Percentiles rank a stretch among this genome's conserved stretches.
phyloP scores from a whole-genome alignment of 1,140 invertebrate species.

The Pseudomyrmex concolor region DNA sequence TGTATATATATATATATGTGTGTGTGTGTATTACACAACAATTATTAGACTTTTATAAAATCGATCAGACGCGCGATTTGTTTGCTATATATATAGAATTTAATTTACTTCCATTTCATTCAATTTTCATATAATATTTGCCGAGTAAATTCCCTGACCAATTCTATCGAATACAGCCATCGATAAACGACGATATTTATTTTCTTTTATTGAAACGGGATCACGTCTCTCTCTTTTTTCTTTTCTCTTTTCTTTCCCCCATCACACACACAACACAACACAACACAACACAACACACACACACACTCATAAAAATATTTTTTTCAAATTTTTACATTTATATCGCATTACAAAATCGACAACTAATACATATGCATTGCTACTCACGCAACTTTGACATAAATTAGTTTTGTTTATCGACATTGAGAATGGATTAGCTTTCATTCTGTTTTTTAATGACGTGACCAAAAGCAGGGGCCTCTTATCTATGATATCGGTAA shows the following conservation, averaged over 20 bases:
- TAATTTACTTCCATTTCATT: conserved; percentile 72
- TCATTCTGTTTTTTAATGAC: conserved; percentile 35
- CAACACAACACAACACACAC: too few relatives aligned
- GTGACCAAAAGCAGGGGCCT: conserved; percentile 1
- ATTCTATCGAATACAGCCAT: conserved; percentile 64
- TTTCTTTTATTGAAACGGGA: conserved; percentile 74
- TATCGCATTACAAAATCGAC: conserved; percentile 20
- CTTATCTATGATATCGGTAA: conserved; percentile 30
- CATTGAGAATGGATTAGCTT: conserved; percentile 13
- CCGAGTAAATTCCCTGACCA: conserved; percentile 68
- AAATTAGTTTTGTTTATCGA: background rate
- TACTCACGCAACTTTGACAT: conserved; percentile 28
- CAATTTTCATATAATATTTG: conserved; percentile 74
- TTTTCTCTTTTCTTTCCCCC: too few relatives aligned
- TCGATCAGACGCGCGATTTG: conserved; percentile 18
- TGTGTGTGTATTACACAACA: conserved; percentile 27
- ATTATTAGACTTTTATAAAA: conserved; percentile 52
- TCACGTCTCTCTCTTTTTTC: background rate
- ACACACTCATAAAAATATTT: conserved; percentile 44
- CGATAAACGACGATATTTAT: conserved; percentile 73
- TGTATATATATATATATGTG: background rate
- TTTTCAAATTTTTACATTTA: conserved; percentile 49
- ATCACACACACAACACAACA: too few relatives aligned
- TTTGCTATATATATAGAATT: conserved; percentile 44
- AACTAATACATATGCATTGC: conserved; percentile 27